phyloP scores from a whole-genome alignment of 2,888 invertebrate species.

The Dynastes hyllus region DNA sequence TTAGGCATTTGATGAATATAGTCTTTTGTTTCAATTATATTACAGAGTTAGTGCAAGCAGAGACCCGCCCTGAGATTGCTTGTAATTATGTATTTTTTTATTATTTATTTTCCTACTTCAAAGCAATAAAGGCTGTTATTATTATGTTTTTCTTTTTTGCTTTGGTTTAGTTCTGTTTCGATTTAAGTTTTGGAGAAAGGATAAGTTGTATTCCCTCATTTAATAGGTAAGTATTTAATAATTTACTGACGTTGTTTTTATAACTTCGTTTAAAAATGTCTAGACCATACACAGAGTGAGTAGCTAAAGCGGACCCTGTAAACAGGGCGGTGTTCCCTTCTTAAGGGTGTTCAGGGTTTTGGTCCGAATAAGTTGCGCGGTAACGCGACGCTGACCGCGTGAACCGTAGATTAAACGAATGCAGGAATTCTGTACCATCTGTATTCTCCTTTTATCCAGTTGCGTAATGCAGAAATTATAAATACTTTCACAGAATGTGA shows the following conservation, averaged over 20 bases:
- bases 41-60: no score
- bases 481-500: not conserved
- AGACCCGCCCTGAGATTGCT: no score
- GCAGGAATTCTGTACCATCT: conserved; percentile 2
- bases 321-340: not conserved
- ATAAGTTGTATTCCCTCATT: not conserved
- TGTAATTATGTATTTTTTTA: no score
- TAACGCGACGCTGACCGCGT: not conserved
- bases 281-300: not conserved
- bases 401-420: not conserved
- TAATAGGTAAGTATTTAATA: not conserved
- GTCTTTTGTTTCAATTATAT: no score
- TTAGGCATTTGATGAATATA: no score
- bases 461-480: not conserved
- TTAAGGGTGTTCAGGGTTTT: not conserved
- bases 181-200: no score
- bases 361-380: not conserved
- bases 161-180: no score
- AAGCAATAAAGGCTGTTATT: no score
- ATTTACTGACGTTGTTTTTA: not conserved
- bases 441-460: not conserved
- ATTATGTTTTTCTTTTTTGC: no score
- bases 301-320: not conserved
- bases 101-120: no score
- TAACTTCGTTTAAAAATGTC: not conserved